Percentiles rank a stretch among this genome's conserved stretches.
phyloP scores from a whole-genome alignment of 2,113 vertebrate species.

The Danionella cerebrum region DNA sequence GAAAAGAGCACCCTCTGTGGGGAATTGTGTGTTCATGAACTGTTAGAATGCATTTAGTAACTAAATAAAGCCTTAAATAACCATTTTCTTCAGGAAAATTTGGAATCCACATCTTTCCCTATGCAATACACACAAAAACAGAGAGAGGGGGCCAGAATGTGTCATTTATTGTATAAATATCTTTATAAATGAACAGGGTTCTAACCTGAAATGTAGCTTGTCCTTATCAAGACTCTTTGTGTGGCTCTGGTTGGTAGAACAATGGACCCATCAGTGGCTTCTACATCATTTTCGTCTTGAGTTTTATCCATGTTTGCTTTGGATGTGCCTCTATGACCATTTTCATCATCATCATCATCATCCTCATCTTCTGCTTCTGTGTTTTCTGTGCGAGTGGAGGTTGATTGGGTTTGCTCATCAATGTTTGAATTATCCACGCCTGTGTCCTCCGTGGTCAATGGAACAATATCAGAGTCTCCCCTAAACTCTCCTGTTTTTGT shows the following conservation, averaged over 20 bases:
- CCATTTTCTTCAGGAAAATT: too few species aligned
- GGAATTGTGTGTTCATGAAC: too few species aligned
- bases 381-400: too few species aligned
- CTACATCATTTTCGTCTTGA: neutral
- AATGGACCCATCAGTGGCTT: constrained; percentile 19
- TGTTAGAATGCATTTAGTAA: too few species aligned
- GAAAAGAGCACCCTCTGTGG: neutral
- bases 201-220: constrained; percentile 48
- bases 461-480: constrained; percentile 25
- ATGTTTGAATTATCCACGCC: neutral
- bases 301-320: constrained; percentile 32
- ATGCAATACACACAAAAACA: too few species aligned
- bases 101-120: too few species aligned
- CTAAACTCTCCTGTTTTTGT: constrained; percentile 51
- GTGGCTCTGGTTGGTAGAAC: constrained; percentile 48
- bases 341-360: constrained; percentile 1
- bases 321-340: neutral
- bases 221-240: constrained; percentile 49
- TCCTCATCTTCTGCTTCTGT: neutral
- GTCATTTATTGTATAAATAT: too few species aligned
- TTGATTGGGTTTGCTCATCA: neutral
- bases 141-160: too few species aligned
- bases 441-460: constrained; percentile 20
- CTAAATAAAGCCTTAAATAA: too few species aligned
- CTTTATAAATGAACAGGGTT: too few species aligned